phyloP scores from a whole-genome alignment of 2,888 invertebrate genomes.

The Athalia rosae region DNA sequence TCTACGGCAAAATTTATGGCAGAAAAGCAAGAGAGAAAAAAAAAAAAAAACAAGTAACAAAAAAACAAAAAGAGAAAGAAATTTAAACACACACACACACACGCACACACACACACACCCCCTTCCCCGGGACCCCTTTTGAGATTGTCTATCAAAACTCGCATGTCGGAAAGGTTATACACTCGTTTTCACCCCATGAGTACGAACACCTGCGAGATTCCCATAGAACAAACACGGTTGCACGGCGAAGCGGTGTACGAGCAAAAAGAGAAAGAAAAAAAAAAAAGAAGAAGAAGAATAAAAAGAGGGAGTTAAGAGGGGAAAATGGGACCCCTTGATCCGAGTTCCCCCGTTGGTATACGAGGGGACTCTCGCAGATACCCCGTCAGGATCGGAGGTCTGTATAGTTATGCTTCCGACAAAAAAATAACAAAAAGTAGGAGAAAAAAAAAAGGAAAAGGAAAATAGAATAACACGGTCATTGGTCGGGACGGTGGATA shows the following conservation, averaged over 20 bases:
- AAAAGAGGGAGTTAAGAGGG: constrained; percentile 39
- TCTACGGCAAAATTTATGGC: too few species aligned
- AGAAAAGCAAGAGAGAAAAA: too few species aligned
- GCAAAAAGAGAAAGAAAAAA: too few species aligned
- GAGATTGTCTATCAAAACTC: not conserved
- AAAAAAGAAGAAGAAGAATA: too few species aligned
- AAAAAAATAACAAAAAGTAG: constrained; percentile 45
- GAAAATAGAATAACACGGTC: constrained; percentile 17
- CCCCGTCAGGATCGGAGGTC: too few species aligned
- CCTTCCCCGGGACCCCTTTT: not conserved
- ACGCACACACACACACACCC: too few species aligned
- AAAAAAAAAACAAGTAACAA: too few species aligned
- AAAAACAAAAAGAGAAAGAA: too few species aligned
- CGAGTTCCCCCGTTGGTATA: constrained; percentile 46
- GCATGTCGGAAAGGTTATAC: too few species aligned
- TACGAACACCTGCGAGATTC: constrained; percentile 72
- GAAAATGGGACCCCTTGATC: constrained; percentile 57
- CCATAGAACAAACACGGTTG: constrained; percentile 58
- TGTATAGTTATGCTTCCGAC: constrained; percentile 46
- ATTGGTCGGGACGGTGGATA: constrained; percentile 66
- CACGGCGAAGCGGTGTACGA: too few species aligned
- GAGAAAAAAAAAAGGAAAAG: constrained; percentile 49
- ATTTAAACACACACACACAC: too few species aligned
- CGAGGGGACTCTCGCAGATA: not conserved
- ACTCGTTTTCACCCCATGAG: constrained; percentile 11